These are phyloP conservation scores for Notarius quadriscutis DNA, from an alignment of 2,113 vertebrate species.

Conservation along the genomic window DNA sequence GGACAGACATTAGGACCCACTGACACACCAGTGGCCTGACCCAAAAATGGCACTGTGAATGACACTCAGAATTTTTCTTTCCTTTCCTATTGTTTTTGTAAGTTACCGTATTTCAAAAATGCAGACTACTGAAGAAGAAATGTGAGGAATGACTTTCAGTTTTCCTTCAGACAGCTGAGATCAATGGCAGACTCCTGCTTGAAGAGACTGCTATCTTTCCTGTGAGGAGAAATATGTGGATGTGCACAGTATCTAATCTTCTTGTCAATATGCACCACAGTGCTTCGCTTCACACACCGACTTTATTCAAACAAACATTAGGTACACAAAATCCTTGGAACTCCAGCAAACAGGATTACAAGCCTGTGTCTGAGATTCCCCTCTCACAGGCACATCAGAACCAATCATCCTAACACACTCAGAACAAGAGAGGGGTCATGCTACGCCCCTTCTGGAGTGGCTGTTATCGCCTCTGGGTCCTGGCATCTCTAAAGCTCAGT, in stretches of 20 bases:
- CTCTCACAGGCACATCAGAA: constrained; percentile 61
- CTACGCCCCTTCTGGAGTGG: constrained; percentile 38
- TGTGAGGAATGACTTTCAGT: constrained; percentile 12
- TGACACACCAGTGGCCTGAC: constrained; percentile 42
- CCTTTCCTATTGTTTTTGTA: constrained; percentile 10
- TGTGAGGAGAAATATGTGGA: constrained; percentile 22
- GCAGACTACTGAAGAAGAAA: neutral
- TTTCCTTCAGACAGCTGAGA: constrained; percentile 17
- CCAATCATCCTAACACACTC: constrained; percentile 63
- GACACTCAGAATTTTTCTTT: constrained; percentile 4
- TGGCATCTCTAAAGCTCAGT: constrained; percentile 20
- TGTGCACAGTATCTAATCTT: constrained; percentile 30
- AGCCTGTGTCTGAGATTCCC: constrained; percentile 46
- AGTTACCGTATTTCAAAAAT: constrained; percentile 10
- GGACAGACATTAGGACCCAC: constrained; percentile 55
- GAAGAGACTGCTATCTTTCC: neutral
- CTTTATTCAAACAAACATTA: constrained; percentile 47
- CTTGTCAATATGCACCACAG: constrained; percentile 20
- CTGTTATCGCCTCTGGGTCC: constrained; percentile 48
- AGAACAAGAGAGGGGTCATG: constrained; percentile 60
- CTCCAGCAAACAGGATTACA: constrained; percentile 65
- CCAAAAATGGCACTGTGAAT: constrained; percentile 22
- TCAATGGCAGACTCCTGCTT: constrained; percentile 11
- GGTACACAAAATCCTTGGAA: constrained; percentile 25
- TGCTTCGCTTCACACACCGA: constrained; percentile 13